Percentiles rank a stretch among this genome's conserved stretches.
phyloP scores from a whole-genome alignment of 2,797 vertebrate genomes.

The Manis pentadactyla region DNA sequence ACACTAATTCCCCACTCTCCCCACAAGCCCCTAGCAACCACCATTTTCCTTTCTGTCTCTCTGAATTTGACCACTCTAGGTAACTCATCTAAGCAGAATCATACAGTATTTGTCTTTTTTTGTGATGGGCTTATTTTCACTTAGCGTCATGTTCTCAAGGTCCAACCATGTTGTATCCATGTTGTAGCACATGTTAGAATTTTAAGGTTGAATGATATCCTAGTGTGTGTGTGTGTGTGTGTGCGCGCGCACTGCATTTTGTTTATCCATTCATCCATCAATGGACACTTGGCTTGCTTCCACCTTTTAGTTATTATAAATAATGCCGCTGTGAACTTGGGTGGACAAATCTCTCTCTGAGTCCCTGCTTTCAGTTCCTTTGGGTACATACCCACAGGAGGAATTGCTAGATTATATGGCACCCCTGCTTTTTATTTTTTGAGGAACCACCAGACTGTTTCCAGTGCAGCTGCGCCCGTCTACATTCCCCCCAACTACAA shows the following conservation, averaged over 20 bases:
- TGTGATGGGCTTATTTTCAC: not conserved
- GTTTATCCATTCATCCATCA: not conserved
- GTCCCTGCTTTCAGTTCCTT: not conserved
- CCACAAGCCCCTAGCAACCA: accelerated
- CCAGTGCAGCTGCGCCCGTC: not conserved
- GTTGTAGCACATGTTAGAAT: not conserved
- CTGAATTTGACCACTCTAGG: not conserved
- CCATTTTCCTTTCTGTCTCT: not conserved
- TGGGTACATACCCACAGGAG: not conserved
- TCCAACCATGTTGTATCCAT: not conserved
- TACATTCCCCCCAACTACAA: no score
- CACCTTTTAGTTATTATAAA: not conserved
- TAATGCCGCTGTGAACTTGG: not conserved
- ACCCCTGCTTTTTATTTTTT: not conserved
- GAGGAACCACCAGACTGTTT: not conserved
- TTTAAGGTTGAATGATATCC: not conserved
- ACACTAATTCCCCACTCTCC: not conserved
- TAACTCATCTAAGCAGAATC: not conserved
- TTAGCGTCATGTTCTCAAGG: not conserved
- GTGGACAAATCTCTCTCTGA: not conserved
- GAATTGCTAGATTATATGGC: not conserved
- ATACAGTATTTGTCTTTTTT: not conserved
- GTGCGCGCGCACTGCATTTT: accelerated
- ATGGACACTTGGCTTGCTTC: not conserved
- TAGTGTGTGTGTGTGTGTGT: not conserved